Conservation (phyloP, 2,888 invertebrate species). For the Aphidius colemani region DNA sequence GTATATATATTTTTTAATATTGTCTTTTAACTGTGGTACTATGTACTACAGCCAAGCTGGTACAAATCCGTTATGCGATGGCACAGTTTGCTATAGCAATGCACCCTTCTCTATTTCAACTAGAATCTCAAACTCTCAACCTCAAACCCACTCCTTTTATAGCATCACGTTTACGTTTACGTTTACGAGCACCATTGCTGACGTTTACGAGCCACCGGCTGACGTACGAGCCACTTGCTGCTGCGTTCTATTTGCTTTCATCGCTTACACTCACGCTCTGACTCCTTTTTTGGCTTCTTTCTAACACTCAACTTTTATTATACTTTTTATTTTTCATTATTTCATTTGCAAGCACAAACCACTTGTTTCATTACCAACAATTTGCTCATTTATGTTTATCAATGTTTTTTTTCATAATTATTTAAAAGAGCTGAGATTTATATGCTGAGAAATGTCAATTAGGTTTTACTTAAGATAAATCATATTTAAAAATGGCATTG, state of each 20-base stretch:
- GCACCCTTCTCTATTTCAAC: slow-evolving; percentile 50
- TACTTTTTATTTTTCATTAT: background rate
- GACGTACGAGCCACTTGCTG: slow-evolving; percentile 62
- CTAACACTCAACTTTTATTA: slow-evolving; percentile 10
- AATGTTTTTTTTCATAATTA: too few species aligned
- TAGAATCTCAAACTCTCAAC: slow-evolving; percentile 50
- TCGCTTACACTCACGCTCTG: slow-evolving; percentile 55
- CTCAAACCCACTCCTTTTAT: slow-evolving; percentile 51
- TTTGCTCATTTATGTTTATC: too few species aligned
- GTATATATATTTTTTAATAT: too few species aligned
- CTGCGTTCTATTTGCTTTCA: slow-evolving; percentile 52
- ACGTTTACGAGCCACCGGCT: slow-evolving; percentile 62
- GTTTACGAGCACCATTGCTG: slow-evolving; percentile 59
- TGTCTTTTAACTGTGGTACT: too few species aligned
- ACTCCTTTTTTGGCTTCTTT: slow-evolving; percentile 25
- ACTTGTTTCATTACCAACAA: too few species aligned
- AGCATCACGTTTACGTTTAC: slow-evolving; percentile 61
- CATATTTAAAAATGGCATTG: too few species aligned
- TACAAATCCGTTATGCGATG: slow-evolving; percentile 47
- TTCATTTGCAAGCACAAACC: background rate
- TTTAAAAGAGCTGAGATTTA: too few species aligned
- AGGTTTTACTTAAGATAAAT: too few species aligned
- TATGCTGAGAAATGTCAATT: too few species aligned
- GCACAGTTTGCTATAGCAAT: slow-evolving; percentile 51
- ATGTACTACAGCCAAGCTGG: background rate